Evolutionary conservation across 1,140 invertebrate genomes (phyloP), one percentile per base, ranked within the genome.

Genomic region (Sesamia nonagrioides): DNA sequence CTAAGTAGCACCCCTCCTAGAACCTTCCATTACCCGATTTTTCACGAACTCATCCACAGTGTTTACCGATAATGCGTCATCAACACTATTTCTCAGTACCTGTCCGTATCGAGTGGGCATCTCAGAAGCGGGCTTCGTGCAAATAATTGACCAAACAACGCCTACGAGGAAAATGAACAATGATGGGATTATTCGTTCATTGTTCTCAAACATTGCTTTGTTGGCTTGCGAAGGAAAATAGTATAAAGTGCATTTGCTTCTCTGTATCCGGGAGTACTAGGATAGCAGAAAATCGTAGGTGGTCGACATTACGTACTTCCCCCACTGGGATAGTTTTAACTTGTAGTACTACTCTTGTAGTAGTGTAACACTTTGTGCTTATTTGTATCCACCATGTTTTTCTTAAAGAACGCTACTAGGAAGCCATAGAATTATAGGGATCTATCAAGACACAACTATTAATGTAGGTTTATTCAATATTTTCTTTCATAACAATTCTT

Each of bases 101-200:
- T 27, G 15, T 21, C 11, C 54, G 21, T 56, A 56, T 56, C 21
- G 6, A 56, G 54, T 56, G 11, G 21, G 21, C 21, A 21, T 56
- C 54, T 56, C 21, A 56, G 54, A 56, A 56, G 8, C 21, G 9
- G 4, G 6, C 17, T 3, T 27, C 18, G 54, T 27, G 18, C 54
- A 56, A 56, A 56, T 33, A 56, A 27, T 48, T 48, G 45, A 48
- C 7, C 54, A 56, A 56, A 56, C 54, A 56, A 56, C 21, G 18
- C 11, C 27, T 56, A 56, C 54, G 11, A 56, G 54, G 54, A 56
- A 56, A 56, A 33, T 27, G 54, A n/a, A 56, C 18, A 56, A 56
- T 56, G 21, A 13, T 6, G 2, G 1, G 2, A 8, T 7, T 27
- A 2, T 15, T 42, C 11, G 2, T 48, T 9, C 13, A 48, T 48